Evolutionary conservation across 2,113 vertebrate genomes (phyloP).

Genomic region (Setophaga coronata): DNA sequence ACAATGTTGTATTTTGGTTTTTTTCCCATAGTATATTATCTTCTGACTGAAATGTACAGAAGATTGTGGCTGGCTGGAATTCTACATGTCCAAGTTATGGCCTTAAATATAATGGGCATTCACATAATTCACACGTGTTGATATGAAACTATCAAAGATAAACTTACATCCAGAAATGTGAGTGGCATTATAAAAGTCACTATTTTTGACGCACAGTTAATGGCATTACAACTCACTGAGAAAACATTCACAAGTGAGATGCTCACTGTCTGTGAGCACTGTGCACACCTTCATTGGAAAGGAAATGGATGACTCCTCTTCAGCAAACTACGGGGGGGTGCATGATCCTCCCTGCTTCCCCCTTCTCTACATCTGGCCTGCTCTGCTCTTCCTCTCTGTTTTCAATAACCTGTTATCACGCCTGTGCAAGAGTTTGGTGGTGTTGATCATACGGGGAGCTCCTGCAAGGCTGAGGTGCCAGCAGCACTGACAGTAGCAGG

Average conservation of each 20-base stretch:
- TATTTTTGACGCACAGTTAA: neutral
- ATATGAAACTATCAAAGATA: neutral
- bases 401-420: neutral
- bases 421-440: neutral
- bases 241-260: neutral
- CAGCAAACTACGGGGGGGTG: fast-evolving
- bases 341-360: neutral
- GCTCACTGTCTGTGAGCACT: neutral
- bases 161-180: neutral
- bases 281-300: neutral
- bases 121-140: neutral
- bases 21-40: neutral
- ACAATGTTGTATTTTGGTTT: neutral
- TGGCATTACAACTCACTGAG: neutral
- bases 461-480: neutral
- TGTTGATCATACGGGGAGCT: fast-evolving
- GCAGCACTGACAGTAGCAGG: neutral
- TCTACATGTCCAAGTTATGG: neutral
- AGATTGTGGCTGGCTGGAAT: neutral
- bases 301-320: neutral
- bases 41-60: neutral
- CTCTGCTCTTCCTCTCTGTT: neutral
- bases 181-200: neutral
- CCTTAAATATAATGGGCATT: neutral
- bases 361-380: neutral